Evolutionary conservation across 2,797 vertebrate species (phyloP), one percentile per base, ranked within the genome.

Genomic region (Acanthopagrus latus): DNA sequence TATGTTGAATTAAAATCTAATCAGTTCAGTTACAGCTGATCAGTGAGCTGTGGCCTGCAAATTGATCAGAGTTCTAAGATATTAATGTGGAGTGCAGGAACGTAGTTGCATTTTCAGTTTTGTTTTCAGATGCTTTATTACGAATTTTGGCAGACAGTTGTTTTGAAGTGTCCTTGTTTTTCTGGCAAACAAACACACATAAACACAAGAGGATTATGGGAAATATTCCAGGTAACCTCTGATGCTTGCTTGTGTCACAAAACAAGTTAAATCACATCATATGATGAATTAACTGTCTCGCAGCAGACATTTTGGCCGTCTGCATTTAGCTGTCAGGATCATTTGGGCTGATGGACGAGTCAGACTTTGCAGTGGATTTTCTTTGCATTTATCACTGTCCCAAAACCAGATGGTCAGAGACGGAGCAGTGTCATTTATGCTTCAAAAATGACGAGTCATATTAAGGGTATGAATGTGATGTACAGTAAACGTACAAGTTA

Each of bases 321-420:
- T 52, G 55, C 47, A 12, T 64, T 73, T 25, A 48, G 48, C 71
- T 12, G 68, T 72, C 74, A 47, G 41, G 43, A 71, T 76, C 38
- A 6, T 43, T 66, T 47, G 38, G 43, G 54, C 44, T 62, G 76
- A 81, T 43, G 52, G 74, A 76, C 23, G 25, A 56, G 62, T 81
- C 47, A 23, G 60, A 71, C 44, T 41, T 54, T 52, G 51, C 51
- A 20, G 33, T 43, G 38, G 71, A 46, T 62, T 59, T 77, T 72
- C 44, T 43, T 29, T 47, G 65, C 50, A 62, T 83, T 76, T 58
- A 55, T 77, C 20, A 14, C 44, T 4, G 16, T 71, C 71, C 65
- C 27, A 60, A 84, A 81, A 83, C 68, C 85, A 86, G 83, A 71
- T 76, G 77, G 78, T 84, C 73, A 21, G 41, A 33, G 27, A 82